Conservation (phyloP, 2,888 invertebrate species). For the Troides aeacus region DNA sequence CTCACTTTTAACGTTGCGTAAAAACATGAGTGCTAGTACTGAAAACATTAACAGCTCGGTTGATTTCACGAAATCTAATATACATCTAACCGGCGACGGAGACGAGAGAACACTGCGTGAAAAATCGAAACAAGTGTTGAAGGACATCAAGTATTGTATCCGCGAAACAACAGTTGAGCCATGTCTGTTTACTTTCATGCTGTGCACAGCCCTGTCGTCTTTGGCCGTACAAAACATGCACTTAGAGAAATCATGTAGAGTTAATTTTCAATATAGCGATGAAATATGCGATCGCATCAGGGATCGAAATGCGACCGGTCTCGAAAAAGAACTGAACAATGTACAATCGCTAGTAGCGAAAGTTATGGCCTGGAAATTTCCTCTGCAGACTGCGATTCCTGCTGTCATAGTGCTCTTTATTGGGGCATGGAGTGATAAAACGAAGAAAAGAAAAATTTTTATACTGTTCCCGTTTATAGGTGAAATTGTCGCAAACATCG, state of each 20-base stretch:
- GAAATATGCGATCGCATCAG: conserved; percentile 76
- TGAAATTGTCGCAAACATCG: conserved; percentile 76
- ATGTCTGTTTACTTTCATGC: conserved; percentile 82
- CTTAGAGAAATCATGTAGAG: conserved; percentile 80
- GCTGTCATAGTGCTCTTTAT: conserved; percentile 79
- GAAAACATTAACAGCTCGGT: conserved; percentile 52
- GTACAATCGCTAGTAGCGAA: conserved; percentile 76
- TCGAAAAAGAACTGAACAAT: conserved; percentile 61
- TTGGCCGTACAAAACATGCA: conserved; percentile 79
- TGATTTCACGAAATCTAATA: conserved; percentile 64
- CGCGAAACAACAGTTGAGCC: conserved; percentile 82
- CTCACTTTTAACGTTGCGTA: conserved; percentile 51
- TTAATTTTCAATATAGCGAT: conserved; percentile 73
- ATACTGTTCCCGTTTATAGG: conserved; percentile 80
- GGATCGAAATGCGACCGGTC: conserved; percentile 63
- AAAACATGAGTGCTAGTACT: conserved; percentile 57
- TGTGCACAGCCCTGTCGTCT: conserved; percentile 83
- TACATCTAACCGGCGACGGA: conserved; percentile 54
- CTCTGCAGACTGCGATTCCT: conserved; percentile 80
- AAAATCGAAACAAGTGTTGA: conserved; percentile 56
- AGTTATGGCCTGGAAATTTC: conserved; percentile 80
- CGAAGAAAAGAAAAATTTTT: conserved; percentile 79
- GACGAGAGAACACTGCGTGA: conserved; percentile 55
- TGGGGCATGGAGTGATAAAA: conserved; percentile 83
- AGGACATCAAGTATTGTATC: conserved; percentile 58